Base-by-base conservation (phyloP, 2,888 invertebrate genomes). In the Scaptomyza cyrtandrae region DNA sequence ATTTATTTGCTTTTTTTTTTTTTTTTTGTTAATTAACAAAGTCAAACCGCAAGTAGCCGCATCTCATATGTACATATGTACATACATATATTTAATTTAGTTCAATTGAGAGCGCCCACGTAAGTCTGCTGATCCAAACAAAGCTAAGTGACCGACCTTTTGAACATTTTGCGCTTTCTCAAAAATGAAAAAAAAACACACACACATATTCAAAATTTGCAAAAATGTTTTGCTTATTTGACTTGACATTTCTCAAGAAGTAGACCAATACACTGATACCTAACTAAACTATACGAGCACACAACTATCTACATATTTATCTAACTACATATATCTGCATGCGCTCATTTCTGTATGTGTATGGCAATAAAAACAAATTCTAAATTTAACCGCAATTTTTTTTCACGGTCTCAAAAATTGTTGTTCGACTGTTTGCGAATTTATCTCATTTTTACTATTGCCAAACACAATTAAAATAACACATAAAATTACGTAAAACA, bases 381-480 rank as follows among this genome's bases (percentile, higher is more conserved):
- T 77, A 77, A 78, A 61, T 75, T 78, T 75, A 84, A 85, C 62
- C 62, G 48, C 16, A 77, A 33, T 6, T 29, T 63, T 61, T 71
- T 75, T 86, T 86, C 82, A 86, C 71, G 82, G 86, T 86, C 63
- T 76, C 77, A 63, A 72, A 63, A 67, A 57, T 56, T 11, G 2
- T 14, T 43, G 52, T 65, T 60, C 62, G 60, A 58, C 54, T 33
- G 44, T 69, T 77, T 65, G 77, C 77, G 53, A 72, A 72, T 60
- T 71, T 63, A 41, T 41, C 41, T 41, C 41, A 6, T 41, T 59
- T 54, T 76, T 55, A 70, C 58, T 44, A 63, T 68, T 58, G 71
- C 63, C 54, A 75, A 33, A 33, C 16, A 5, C 7, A n/a, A 2
- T 14, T 9, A 4, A 41, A 41, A 3, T 16, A 41, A 57, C 41